phyloP scores from a whole-genome alignment of 1,140 invertebrate genomes.

The Caenorhabditis inopinata region DNA sequence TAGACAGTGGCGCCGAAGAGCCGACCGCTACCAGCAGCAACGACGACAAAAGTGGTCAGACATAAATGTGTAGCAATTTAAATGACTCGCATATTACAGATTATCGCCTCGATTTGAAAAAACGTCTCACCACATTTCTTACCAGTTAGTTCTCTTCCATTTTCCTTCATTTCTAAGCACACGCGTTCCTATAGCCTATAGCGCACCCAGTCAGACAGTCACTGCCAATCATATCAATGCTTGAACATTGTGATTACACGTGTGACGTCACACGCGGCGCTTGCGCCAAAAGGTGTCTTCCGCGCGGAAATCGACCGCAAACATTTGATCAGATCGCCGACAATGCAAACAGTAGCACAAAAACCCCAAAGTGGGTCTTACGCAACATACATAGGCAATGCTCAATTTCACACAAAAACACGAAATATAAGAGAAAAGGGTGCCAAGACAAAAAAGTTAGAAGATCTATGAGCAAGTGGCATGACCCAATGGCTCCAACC shows the following conservation, averaged over 20 bases:
- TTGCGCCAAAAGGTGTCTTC: constrained; percentile 31
- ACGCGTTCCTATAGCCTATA: not conserved
- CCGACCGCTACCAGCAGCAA: constrained; percentile 10
- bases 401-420: constrained; percentile 16
- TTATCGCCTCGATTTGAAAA: constrained; percentile 10
- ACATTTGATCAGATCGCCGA: constrained; percentile 30
- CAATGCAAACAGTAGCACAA: constrained; percentile 11
- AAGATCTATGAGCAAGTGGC: not conserved
- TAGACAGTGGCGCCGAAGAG: constrained; percentile 5
- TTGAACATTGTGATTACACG: constrained; percentile 10
- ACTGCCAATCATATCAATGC: not conserved
- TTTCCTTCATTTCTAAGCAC: not conserved
- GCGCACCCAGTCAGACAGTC: not conserved
- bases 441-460: not conserved
- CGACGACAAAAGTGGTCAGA: constrained; percentile 13
- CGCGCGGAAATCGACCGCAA: constrained; percentile 30
- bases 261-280: constrained; percentile 24
- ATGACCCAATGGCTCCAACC: not conserved
- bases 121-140: constrained; percentile 22
- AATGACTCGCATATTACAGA: not conserved
- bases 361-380: not conserved
- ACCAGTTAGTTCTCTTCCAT: not conserved
- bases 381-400: not conserved
- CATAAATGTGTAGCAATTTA: not conserved
- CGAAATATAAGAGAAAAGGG: not conserved